A percentile compares a stretch with the other conserved stretches of the same genome.
phyloP scores from a whole-genome alignment of 2,797 vertebrate species.

The Pseudochirops cupreus region DNA sequence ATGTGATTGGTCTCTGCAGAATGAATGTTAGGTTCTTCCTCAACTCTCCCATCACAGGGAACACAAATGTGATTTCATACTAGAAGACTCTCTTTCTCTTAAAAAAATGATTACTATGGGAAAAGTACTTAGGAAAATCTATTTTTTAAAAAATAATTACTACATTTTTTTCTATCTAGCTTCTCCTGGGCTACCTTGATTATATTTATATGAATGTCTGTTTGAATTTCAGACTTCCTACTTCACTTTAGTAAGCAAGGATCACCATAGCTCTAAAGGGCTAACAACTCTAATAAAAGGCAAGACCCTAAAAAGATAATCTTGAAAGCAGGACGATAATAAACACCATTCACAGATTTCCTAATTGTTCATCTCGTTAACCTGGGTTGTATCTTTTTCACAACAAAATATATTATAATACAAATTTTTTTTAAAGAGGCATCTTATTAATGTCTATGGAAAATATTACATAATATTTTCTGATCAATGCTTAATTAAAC shows the following conservation, averaged over 20 bases:
- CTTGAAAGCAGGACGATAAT: neutral
- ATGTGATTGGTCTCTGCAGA: neutral
- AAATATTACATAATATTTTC: neutral
- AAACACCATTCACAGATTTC: neutral
- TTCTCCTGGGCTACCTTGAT: conserved; percentile 17
- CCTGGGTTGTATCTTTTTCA: neutral
- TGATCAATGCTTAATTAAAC: neutral
- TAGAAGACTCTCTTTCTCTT: conserved; percentile 16
- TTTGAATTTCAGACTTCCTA: conserved; percentile 22
- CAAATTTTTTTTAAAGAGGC: neutral
- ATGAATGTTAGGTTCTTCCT: neutral
- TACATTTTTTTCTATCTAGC: neutral
- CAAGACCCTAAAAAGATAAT: neutral
- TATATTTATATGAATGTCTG: neutral
- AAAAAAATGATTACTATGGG: conserved; percentile 15
- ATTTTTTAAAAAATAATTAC: conserved; percentile 19
- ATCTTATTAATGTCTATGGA: neutral
- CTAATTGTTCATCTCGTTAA: neutral
- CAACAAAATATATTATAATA: neutral
- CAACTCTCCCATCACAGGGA: conserved; percentile 19
- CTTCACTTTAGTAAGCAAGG: neutral
- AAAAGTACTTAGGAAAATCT: conserved; percentile 21
- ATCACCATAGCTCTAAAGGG: neutral
- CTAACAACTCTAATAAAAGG: neutral
- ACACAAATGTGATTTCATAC: conserved; percentile 37